These are phyloP conservation scores for Masnerella sp. DNA, from an alignment of 2,888 invertebrate species.

Conservation along the genomic window DNA sequence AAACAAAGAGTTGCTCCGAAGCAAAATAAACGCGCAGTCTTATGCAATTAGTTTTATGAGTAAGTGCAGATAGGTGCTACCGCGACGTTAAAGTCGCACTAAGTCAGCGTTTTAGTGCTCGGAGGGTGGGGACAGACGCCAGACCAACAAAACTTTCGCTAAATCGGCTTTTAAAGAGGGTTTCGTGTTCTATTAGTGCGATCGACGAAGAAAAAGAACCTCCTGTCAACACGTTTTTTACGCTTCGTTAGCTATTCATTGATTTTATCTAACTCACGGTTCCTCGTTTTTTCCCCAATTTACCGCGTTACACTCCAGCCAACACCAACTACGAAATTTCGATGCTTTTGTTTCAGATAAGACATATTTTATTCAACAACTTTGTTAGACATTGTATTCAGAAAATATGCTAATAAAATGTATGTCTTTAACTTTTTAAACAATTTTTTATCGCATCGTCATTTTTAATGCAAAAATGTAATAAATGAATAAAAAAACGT, in stretches of 20 bases:
- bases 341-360: conserved; percentile 12
- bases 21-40: conserved; percentile 71
- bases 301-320: conserved; percentile 19
- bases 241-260: conserved; percentile 54
- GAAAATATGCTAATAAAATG: no score
- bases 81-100: conserved; percentile 70
- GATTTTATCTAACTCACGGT: conserved; percentile 45
- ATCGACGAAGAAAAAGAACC: conserved; percentile 36
- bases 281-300: conserved; percentile 33
- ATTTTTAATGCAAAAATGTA: no score
- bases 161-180: conserved; percentile 50
- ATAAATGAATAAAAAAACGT: no score
- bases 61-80: conserved; percentile 66
- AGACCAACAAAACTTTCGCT: conserved; percentile 71
- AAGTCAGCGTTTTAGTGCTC: conserved; percentile 70
- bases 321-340: conserved; percentile 21
- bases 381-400: not conserved
- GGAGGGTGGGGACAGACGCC: conserved; percentile 66
- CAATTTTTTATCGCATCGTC: no score
- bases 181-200: conserved; percentile 53
- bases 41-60: conserved; percentile 75
- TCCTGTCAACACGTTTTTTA: conserved; percentile 50
- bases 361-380: not conserved
- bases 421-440: no score
- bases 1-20: conserved; percentile 60